Conservation (phyloP, 35 echinoderm and acorn worm species). For the Diadema setosum region DNA sequence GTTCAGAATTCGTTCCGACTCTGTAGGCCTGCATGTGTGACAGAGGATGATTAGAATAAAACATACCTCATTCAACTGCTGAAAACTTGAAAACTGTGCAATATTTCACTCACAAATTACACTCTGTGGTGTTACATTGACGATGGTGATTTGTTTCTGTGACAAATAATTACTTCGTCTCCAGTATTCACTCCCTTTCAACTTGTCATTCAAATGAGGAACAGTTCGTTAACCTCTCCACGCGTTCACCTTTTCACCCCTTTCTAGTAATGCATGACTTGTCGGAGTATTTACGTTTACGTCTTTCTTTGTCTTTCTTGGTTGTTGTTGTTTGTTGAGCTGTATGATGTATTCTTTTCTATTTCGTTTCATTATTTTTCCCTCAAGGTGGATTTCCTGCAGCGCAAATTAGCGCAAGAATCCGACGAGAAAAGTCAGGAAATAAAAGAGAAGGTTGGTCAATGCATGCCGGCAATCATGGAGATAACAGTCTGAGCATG, state of each 20-base stretch:
- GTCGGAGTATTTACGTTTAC: not conserved
- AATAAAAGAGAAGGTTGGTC: slow-evolving; percentile 85
- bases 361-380: not conserved
- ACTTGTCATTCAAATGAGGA: not conserved
- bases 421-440: slow-evolving; percentile 59
- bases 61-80: no score
- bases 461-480: not conserved
- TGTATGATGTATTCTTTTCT: not conserved
- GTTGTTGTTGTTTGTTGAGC: not conserved
- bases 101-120: not conserved
- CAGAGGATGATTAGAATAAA: no score
- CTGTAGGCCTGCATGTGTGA: no score
- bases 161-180: not conserved
- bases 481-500: slow-evolving; percentile 6
- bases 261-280: no score
- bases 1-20: no score
- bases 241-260: no score
- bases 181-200: not conserved
- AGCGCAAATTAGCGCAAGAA: slow-evolving; percentile 72
- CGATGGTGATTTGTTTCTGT: not conserved
- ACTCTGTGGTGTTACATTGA: not conserved
- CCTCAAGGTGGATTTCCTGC: slow-evolving; percentile 80
- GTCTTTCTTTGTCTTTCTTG: not conserved
- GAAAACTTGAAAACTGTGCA: no score
- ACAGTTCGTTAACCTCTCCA: no score